Evolutionary conservation across 2,797 vertebrate species (phyloP), one percentile per base, ranked within the genome.

Genomic region (Trematomus bernacchii): DNA sequence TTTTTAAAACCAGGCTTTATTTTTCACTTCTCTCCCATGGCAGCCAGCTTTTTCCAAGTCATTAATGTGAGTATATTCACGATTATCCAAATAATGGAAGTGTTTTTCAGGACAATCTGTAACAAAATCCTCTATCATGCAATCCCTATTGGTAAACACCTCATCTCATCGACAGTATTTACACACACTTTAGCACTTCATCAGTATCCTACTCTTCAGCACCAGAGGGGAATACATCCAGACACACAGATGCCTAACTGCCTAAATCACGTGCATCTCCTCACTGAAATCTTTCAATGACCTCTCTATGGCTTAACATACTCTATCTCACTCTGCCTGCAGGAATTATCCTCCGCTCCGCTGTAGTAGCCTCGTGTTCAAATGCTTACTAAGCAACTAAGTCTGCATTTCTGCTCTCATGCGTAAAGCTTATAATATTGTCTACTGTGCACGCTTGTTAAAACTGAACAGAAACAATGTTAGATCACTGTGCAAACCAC

Each of bases 401-500:
- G 52, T 68, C 73, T 58, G 47, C 54, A 33, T 68, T 64, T 77
- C 69, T 52, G 69, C 79, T 42, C 58, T 54, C 52, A 5, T 67
- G 53, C 52, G 50, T 18, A 1, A 66, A 59, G 52, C 61, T 76
- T 71, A 27, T 27, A 63, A 73, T 51, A 79, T 40, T 60, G 62
- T 70, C 58, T 11, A 14, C 43, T 8, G 21, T 46, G 58, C 51
- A 27, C 0, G 54, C 21, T 82, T 81, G 66, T 63, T 77, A 46
- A 71, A 61, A 59, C 5, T 52, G 66, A 8, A 57, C 65, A 47
- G 40, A 14, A 55, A 43, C 62, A 21, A 72, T 27, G 37, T 87
- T 76, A 75, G 79, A 89, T 87, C 77, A 51, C 18, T 42, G 42
- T n/a, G 60, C 66, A 57, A 69, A 46, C 59, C 27, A 19, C 61